A percentile compares a stretch with the other conserved stretches of the same genome.
phyloP scores from a whole-genome alignment of 2,113 vertebrate genomes.

The Hipposideros armiger region DNA sequence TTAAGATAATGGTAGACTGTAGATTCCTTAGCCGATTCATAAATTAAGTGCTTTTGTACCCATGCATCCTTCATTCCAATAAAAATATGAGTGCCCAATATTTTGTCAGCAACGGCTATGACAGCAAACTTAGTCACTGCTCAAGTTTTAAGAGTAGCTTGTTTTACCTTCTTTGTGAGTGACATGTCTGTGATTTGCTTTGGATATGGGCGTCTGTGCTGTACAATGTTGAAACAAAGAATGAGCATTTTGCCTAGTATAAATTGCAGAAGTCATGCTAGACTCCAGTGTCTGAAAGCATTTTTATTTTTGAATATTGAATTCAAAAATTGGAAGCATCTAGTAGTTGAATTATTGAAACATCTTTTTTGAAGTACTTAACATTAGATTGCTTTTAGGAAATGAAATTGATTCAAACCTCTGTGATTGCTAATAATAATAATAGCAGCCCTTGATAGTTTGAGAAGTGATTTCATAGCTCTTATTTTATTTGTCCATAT shows the following conservation, averaged over 20 bases:
- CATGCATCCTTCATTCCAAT: not conserved
- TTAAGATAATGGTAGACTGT: not conserved
- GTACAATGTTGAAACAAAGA: not conserved
- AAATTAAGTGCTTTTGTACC: not conserved
- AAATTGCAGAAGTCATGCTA: not conserved
- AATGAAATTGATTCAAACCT: not conserved
- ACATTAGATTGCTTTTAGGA: slow-evolving; percentile 46
- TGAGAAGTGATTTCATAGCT: not conserved
- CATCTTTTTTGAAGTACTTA: slow-evolving; percentile 20
- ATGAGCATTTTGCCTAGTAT: not conserved
- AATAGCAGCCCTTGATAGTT: not conserved
- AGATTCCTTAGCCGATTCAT: not conserved
- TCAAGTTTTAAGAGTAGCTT: not conserved
- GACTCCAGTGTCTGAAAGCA: not conserved
- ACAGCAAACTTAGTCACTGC: not conserved
- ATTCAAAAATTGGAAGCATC: slow-evolving; percentile 1
- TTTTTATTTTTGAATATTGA: slow-evolving; percentile 36
- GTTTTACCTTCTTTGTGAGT: not conserved
- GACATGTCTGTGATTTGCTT: not conserved
- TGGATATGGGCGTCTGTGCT: not conserved
- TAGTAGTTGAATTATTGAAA: not conserved
- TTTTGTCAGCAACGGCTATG: not conserved
- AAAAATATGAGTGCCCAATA: not conserved
- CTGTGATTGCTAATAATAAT: slow-evolving; percentile 47
- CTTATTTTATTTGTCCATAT: not conserved